phyloP scores from a whole-genome alignment of 2,888 invertebrate species.

The Seladonia tumulorum region DNA sequence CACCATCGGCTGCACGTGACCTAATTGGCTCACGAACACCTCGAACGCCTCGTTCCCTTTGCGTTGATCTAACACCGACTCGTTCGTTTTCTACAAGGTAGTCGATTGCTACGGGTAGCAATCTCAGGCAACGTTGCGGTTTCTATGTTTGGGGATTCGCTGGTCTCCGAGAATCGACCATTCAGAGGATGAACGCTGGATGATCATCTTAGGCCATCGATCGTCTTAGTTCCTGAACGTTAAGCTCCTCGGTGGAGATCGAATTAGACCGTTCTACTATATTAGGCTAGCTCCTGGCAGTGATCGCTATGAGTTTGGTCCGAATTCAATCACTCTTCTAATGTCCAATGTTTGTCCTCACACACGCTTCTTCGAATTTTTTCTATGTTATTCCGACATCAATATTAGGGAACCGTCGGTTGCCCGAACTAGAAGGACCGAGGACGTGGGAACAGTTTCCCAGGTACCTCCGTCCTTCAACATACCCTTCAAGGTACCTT shows the following conservation, averaged over 20 bases:
- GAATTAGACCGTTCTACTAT: conserved; percentile 50
- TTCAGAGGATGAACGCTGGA: not conserved
- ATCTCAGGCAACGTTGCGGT: not conserved
- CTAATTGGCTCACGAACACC: not conserved
- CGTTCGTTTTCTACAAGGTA: not conserved
- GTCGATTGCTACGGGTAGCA: too few relatives aligned
- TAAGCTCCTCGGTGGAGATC: conserved; percentile 15
- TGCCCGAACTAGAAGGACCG: not conserved
- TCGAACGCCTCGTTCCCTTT: not conserved
- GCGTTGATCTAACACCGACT: not conserved
- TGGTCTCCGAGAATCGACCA: not conserved
- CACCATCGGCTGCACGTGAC: not conserved
- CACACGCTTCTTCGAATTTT: too few relatives aligned
- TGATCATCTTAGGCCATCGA: conserved; percentile 50
- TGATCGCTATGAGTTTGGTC: conserved; percentile 74
- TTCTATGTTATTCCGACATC: not conserved
- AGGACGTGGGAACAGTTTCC: too few relatives aligned
- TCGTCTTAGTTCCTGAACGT: not conserved
- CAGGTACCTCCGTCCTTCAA: too few relatives aligned
- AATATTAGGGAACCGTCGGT: not conserved
- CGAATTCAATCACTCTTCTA: conserved; percentile 53
- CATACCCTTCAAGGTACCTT: too few relatives aligned
- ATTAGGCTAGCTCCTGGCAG: conserved; percentile 69
- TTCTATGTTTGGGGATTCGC: not conserved
- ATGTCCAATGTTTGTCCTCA: not conserved